Evolutionary conservation across 1,140 invertebrate genomes (phyloP).

Genomic region (Scaptomyza graminum): DNA sequence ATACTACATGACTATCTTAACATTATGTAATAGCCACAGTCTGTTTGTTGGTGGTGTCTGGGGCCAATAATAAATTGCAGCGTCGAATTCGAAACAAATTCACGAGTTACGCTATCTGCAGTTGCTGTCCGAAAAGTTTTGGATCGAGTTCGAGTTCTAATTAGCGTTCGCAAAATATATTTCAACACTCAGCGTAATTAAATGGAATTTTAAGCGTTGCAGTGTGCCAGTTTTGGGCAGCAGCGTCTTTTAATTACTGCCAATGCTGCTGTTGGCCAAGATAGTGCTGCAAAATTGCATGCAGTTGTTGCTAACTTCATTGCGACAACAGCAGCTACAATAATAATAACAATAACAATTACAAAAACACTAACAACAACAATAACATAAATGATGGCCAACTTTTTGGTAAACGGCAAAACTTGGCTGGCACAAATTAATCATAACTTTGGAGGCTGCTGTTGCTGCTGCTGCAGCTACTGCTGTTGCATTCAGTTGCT

Average conservation of each 20-base stretch:
- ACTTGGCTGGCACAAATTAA: conserved; percentile 76
- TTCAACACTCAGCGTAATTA: conserved; percentile 78
- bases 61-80: conserved; percentile 20
- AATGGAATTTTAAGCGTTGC: conserved; percentile 80
- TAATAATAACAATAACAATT: not conserved
- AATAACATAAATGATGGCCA: conserved; percentile 46
- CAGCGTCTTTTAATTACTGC: conserved; percentile 68
- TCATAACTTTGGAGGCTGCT: conserved; percentile 72
- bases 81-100: conserved; percentile 18
- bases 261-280: conserved; percentile 35
- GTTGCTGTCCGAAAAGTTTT: conserved; percentile 69
- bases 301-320: conserved; percentile 55
- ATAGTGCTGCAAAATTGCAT: conserved; percentile 49
- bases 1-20: too few relatives aligned
- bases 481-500: conserved; percentile 37
- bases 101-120: conserved; percentile 21
- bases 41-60: too few relatives aligned
- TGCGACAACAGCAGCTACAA: conserved; percentile 21
- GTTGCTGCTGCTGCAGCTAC: conserved; percentile 34
- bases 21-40: too few relatives aligned
- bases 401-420: conserved; percentile 70
- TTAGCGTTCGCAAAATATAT: conserved; percentile 71
- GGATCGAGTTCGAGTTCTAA: conserved; percentile 59
- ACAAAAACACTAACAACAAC: conserved; percentile 26
- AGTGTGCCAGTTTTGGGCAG: conserved; percentile 53